Conservation (phyloP, 2,113 vertebrate species). For the Tor tambroides region DNA sequence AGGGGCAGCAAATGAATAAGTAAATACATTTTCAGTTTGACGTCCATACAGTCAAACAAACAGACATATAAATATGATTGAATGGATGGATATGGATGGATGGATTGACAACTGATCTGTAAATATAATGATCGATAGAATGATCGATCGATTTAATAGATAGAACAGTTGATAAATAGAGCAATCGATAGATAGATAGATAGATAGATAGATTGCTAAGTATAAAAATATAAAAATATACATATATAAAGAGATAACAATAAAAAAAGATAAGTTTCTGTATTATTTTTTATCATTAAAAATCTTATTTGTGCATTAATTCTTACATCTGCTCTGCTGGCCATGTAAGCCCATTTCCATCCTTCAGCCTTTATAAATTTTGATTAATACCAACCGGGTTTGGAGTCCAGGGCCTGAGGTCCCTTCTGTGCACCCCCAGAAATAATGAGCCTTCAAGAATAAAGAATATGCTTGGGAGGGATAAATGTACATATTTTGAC, state of each 20-base stretch:
- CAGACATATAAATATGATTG: no score
- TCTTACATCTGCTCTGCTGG: constrained; percentile 66
- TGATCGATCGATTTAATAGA: rapidly evolving
- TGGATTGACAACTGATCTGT: no score
- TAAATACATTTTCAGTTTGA: neutral
- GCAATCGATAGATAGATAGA: neutral
- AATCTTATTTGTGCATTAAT: neutral
- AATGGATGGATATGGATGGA: neutral
- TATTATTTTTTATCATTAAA: neutral
- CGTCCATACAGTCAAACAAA: neutral
- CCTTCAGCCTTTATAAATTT: constrained; percentile 76
- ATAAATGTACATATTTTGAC: constrained; percentile 80
- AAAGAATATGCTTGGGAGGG: constrained; percentile 80
- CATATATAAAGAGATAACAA: neutral
- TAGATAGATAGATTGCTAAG: neutral
- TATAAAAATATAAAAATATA: no score
- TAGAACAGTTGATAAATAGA: no score
- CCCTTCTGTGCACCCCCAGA: constrained; percentile 73
- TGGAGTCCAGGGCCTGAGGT: constrained; percentile 74
- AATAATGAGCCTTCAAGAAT: constrained; percentile 93
- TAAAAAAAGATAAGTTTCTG: neutral
- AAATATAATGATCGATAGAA: neutral
- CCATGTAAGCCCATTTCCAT: constrained; percentile 62
- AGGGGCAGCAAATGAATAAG: neutral
- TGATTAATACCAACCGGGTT: constrained; percentile 87